These are phyloP conservation scores for Holothuria leucospilota DNA, from an alignment of 53 echinoderm and acorn worm species.

Conservation along the genomic window DNA sequence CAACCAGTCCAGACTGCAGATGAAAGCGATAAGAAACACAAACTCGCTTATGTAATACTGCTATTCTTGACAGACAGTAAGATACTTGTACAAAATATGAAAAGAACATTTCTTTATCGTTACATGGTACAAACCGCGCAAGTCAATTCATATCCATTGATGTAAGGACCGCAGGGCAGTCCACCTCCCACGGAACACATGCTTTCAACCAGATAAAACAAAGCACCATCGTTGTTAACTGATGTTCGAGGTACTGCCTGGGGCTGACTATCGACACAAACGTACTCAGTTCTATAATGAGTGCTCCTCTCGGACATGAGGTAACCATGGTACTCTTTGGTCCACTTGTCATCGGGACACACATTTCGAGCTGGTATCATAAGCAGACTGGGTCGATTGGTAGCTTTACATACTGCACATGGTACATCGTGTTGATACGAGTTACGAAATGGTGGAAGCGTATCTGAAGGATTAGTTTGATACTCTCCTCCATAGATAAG, in stretches of 20 bases:
- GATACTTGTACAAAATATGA: no score
- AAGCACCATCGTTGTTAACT: conserved; percentile 44
- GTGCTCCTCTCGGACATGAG: conserved; percentile 33
- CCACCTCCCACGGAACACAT: conserved; percentile 44
- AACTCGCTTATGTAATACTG: no score
- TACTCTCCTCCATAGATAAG: conserved; percentile 62
- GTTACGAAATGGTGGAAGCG: background rate
- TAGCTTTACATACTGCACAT: conserved; percentile 68
- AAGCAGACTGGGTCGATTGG: conserved; percentile 34
- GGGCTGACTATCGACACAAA: conserved; percentile 54
- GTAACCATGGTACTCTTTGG: conserved; percentile 64
- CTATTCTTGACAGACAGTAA: no score
- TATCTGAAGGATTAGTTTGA: conserved; percentile 23
- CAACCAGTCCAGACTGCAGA: no score
- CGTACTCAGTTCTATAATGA: conserved; percentile 39
- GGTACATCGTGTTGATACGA: conserved; percentile 20
- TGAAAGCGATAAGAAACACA: no score
- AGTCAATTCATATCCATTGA: conserved; percentile 66
- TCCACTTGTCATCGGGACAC: conserved; percentile 66
- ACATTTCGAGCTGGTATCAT: conserved; percentile 75
- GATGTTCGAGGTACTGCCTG: conserved; percentile 40
- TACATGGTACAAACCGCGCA: conserved; percentile 69
- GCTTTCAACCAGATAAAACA: conserved; percentile 60
- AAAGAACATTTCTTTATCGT: background rate
- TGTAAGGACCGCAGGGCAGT: conserved; percentile 60